Evolutionary conservation across 1,140 invertebrate genomes (phyloP).

Genomic region (Brachionus plicatilis): DNA sequence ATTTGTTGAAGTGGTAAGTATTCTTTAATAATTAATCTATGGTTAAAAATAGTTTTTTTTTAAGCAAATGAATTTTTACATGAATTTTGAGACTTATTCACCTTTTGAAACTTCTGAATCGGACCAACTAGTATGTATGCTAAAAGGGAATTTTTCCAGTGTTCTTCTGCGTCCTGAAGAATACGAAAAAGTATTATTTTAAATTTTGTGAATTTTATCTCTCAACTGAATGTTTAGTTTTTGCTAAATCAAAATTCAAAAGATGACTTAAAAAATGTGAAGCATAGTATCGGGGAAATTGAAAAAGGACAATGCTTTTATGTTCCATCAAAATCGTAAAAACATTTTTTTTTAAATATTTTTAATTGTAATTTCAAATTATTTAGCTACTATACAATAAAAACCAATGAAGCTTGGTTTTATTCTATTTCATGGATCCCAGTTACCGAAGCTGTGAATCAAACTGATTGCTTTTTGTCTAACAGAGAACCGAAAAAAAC

Average conservation of each 20-base stretch:
- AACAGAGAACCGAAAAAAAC: background rate
- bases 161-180: background rate
- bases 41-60: background rate
- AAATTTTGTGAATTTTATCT: background rate
- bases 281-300: background rate
- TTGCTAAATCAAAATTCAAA: background rate
- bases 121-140: background rate
- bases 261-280: background rate
- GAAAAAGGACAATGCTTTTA: constrained; percentile 4
- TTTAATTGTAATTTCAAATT: background rate
- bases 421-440: background rate
- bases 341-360: background rate
- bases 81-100: constrained; percentile 10
- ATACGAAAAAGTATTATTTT: background rate
- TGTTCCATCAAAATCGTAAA: background rate
- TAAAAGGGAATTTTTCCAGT: background rate
- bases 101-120: background rate
- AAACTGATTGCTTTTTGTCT: background rate
- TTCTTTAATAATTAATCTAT: background rate
- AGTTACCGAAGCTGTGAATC: background rate
- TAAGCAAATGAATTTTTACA: background rate
- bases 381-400: background rate
- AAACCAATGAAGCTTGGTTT: background rate
- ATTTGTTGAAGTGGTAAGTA: background rate
- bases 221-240: background rate